These are phyloP conservation scores for Leucoma salicis DNA, from an alignment of 2,888 invertebrate species.

Conservation along the genomic window DNA sequence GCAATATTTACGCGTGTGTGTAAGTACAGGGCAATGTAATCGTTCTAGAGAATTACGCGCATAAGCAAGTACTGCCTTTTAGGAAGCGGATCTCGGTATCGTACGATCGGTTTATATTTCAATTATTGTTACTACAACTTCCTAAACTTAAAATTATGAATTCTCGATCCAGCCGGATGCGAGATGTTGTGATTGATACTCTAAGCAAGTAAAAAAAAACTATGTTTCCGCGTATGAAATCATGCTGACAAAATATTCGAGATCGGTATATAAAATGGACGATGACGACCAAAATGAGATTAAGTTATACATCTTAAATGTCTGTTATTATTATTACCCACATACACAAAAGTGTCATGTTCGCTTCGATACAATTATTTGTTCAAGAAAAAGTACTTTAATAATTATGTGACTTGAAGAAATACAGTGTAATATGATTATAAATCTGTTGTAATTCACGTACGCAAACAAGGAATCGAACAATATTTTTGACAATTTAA, in stretches of 20 bases:
- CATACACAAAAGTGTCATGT: background rate
- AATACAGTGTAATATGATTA: no score
- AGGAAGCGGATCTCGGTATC: constrained; percentile 73
- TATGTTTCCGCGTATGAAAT: constrained; percentile 71
- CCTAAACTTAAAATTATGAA: constrained; percentile 66
- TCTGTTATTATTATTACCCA: constrained; percentile 7
- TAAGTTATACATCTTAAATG: constrained; percentile 21
- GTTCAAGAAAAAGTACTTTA: background rate
- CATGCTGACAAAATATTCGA: constrained; percentile 47
- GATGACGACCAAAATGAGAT: constrained; percentile 27
- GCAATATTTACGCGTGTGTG: constrained; percentile 23
- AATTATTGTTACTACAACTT: constrained; percentile 65
- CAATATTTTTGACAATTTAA: no score
- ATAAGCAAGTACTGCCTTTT: constrained; percentile 40
- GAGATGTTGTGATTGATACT: constrained; percentile 59
- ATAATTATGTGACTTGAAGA: no score
- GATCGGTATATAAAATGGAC: constrained; percentile 36
- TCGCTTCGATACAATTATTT: background rate
- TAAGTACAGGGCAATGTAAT: constrained; percentile 48
- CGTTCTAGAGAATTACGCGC: constrained; percentile 31
- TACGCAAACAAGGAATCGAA: no score
- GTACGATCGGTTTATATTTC: constrained; percentile 51
- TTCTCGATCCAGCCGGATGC: constrained; percentile 71
- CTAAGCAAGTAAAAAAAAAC: constrained; percentile 42
- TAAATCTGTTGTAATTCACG: no score